Base-by-base conservation (phyloP, 2,113 vertebrate genomes). In the Coturnix japonica region DNA sequence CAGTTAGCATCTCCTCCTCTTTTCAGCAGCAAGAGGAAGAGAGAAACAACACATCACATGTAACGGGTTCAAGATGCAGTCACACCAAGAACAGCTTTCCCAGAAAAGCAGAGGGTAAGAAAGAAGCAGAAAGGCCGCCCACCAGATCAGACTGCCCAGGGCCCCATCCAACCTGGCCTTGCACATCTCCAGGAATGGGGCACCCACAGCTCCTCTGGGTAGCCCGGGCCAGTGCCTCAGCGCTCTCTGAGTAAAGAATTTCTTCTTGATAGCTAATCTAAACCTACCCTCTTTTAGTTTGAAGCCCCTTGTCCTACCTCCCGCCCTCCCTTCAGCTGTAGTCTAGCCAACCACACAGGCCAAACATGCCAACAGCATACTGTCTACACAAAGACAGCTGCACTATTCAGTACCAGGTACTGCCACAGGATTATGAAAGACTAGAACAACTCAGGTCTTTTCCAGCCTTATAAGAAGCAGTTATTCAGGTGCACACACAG, bases 401-500 rank as follows among this genome's bases (percentile, higher is more conserved):
- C 15, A 35, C 18, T 84, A 21, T 14, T 33, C n/a, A 25, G 43
- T 30, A 70, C 13, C 66, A 43, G 19, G 7, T 35, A 35, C 60
- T 13, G 26, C 54, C 65, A 31, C 22, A 33, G 15, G 23, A 61
- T 74, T 10, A 31, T 22, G 63, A 44, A 70, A 74, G 46, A 33
- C 19, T 25, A 73, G 54, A 18, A 18, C 7, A 67, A n/a, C 11
- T 26, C n/a, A 39, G 11, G 13, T 60, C 60, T 60, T n/a, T 16
- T 8, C 67, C 69, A 64, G 43, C 35, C 44, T 41, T 46, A 6
- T n/a, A 31, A 54, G 61, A 65, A 33, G 71, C 46, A 9, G 1
- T 51, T 91, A 53, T 21, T 43, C 22, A 9, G 1, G 1, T 43
- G 22, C 9, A 35, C 11, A 39, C 8, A 7, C 0, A 0, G 46